Evolutionary conservation across 2,797 vertebrate genomes (phyloP), one percentile per base, ranked within the genome.

Genomic region (Hozukius guyotensis): DNA sequence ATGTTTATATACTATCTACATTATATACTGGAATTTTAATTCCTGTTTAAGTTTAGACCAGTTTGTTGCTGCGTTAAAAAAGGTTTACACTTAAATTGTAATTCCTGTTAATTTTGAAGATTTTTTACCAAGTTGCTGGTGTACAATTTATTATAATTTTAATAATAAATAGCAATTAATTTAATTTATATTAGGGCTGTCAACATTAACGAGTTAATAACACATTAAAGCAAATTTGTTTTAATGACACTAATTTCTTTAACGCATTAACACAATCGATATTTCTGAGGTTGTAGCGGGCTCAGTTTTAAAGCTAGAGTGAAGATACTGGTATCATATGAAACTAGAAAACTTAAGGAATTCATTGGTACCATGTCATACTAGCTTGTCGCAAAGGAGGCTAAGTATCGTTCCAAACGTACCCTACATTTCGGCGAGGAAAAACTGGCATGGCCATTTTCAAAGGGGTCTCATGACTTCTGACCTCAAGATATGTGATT

Each of bases 201-300:
- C 18, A 0, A 52, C 18, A 20, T 52, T 52, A n/a, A n/a, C 2
- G 8, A n/a, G 46, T n/a, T 52, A 20, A 0, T 49, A 10, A 52
- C 18, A 4, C 46, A 49, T 49, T 20, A 52, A 49, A 18, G 18
- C 0, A 49, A 49, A 52, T 52, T 52, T 0, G 16, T n/a, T 52
- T 52, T 20, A 52, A 10, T 52, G 18, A 20, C 46, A 52, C 46
- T 49, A 20, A 49, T 52, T 52, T 52, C 46, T 52, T 52, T 52
- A 52, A 52, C 18, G 46, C 18, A 49, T 20, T 49, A 49, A 49
- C 46, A 0, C 46, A 49, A 49, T n/a, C 8, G 8, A n/a, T 52
- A 52, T 49, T n/a, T 49, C 0, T 2, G 46, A 49, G 4, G 18
- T n/a, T 49, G 18, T 49, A 20, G 46, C 2, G 18, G 18, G 46